Conservation (phyloP, 2,888 invertebrate genomes). For the Drosophila longiperda region DNA sequence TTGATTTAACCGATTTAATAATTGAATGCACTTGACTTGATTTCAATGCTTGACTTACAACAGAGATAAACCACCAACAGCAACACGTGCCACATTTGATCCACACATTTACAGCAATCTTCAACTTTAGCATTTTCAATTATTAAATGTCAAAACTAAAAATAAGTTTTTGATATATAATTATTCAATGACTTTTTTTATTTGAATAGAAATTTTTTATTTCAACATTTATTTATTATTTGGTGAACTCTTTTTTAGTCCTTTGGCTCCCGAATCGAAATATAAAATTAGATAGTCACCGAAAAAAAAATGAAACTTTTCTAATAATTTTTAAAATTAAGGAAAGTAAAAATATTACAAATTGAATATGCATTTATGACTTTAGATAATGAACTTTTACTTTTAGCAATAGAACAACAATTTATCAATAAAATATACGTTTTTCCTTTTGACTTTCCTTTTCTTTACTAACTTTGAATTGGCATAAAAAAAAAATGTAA, state of each 20-base stretch:
- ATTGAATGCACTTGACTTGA: slow-evolving; percentile 71
- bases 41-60: slow-evolving; percentile 60
- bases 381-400: not conserved
- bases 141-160: slow-evolving; percentile 11
- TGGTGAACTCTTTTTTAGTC: not conserved
- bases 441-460: not conserved
- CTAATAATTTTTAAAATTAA: not conserved
- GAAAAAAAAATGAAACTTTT: not conserved
- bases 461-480: not conserved
- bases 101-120: not conserved
- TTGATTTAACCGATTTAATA: slow-evolving; percentile 66
- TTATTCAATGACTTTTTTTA: not conserved
- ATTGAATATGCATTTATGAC: not conserved
- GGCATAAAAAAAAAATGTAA: not conserved
- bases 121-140: slow-evolving; percentile 2
- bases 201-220: too few relatives aligned
- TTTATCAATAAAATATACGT: not conserved
- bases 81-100: slow-evolving; percentile 1
- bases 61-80: slow-evolving; percentile 13
- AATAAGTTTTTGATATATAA: not conserved
- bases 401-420: not conserved
- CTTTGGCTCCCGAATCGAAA: not conserved
- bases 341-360: too few relatives aligned
- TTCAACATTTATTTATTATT: not conserved
- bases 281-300: not conserved